Percentiles rank a stretch among this genome's conserved stretches.
These are phyloP conservation scores for Seira sanloemensis DNA, from an alignment of 2,888 invertebrate species.

Conservation along the genomic window DNA sequence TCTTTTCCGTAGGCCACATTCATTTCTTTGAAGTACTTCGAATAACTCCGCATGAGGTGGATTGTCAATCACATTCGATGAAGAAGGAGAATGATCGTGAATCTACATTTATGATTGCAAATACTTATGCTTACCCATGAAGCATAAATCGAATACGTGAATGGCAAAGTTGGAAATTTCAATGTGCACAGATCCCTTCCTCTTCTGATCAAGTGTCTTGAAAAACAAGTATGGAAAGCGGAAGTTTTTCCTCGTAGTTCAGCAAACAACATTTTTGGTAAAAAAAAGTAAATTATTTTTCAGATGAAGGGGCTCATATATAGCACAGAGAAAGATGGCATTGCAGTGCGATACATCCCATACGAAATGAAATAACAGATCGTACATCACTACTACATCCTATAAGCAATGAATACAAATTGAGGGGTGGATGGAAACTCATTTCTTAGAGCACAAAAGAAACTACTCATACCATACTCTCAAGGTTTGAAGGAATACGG, in stretches of 20 bases:
- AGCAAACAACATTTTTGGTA: not conserved
- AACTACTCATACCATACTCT: not conserved
- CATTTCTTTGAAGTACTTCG: not conserved
- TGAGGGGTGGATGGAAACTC: no score
- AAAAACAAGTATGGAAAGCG: not conserved
- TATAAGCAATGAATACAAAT: not conserved
- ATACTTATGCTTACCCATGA: not conserved
- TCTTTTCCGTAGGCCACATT: not conserved
- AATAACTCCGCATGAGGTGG: not conserved
- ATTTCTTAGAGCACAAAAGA: not conserved
- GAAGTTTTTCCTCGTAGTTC: not conserved
- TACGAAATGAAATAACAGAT: not conserved
- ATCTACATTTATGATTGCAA: not conserved
- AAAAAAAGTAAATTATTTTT: not conserved
- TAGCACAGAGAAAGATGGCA: not conserved
- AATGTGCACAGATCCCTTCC: not conserved
- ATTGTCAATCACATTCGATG: not conserved
- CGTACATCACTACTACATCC: not conserved
- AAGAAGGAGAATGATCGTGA: not conserved
- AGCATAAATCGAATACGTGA: not conserved
- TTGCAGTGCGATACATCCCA: no score
- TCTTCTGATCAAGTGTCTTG: not conserved
- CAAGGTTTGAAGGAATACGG: not conserved
- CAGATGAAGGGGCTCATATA: not conserved
- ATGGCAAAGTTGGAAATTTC: not conserved